Base-by-base conservation (phyloP, 2,888 invertebrate species). In the Drosophila gaucha region DNA sequence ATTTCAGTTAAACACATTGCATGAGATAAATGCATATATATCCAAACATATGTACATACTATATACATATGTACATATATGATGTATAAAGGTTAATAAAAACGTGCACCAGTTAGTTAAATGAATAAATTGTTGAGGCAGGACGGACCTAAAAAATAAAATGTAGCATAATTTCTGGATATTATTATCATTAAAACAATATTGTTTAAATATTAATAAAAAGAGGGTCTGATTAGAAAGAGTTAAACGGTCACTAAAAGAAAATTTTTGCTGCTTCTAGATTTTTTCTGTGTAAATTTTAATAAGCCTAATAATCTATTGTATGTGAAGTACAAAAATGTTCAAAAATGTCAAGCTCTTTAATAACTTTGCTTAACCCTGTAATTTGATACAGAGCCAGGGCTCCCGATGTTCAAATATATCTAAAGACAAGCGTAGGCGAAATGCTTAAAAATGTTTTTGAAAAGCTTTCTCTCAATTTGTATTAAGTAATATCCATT, bases 401-500 rank as follows among this genome's bases (percentile, higher is more conserved):
- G 60, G 44, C 16, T 47, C 43, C 35, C 35, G 47, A 46, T 22
- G 56, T 43, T 67, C 67, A 55, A 56, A 67, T 62, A 44, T 44
- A 18, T 69, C 50, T 80, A 55, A 51, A 49, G 28, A 50, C 54
- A 36, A 62, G 49, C 46, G 62, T 69, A 56, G 51, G 59, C 57
- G 50, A 71, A 67, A 28, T 47, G 33, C 58, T 39, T 49, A 8
- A 43, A 36, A 54, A 50, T 41, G 56, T 65, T 35, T 10, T 36
- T 12, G 20, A 62, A 75, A 79, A 82, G 82, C 88, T 86, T 58
- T 38, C 6, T 0, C 31, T 44, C 16, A 24, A 39, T 9, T n/a
- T 50, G 57, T 72, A 86, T 88, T 82, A 86, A 88, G 88, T 82
- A 82, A 82, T 82, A 86, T 82, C 58, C 46, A 46, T 59, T 55